These are phyloP conservation scores for Malurus cyaneus DNA, from an alignment of 2,113 vertebrate genomes.

Conservation along the genomic window DNA sequence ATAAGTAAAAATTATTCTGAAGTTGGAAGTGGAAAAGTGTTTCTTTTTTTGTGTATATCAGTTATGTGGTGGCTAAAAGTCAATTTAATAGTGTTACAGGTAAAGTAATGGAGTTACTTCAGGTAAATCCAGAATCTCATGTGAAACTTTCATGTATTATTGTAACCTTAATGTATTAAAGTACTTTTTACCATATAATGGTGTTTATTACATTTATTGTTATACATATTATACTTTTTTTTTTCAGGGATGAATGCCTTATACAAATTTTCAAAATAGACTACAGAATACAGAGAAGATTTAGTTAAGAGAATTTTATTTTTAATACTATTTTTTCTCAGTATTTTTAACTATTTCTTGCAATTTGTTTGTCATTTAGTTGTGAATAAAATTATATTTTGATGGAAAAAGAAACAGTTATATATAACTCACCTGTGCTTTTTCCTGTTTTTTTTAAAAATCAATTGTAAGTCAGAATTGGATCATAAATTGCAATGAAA, in stretches of 20 bases:
- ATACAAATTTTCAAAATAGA: not conserved
- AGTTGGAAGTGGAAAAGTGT: conserved; percentile 34
- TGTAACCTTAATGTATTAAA: conserved; percentile 49
- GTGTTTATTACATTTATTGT: conserved; percentile 25
- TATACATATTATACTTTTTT: too few species aligned
- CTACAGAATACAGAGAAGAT: not conserved
- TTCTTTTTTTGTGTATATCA: conserved; percentile 26
- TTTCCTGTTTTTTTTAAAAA: not conserved
- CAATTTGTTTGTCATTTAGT: not conserved
- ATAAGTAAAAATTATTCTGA: conserved; percentile 37
- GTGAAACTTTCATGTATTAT: conserved; percentile 54
- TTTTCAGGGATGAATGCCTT: not conserved
- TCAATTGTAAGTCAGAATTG: not conserved
- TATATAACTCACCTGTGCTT: not conserved
- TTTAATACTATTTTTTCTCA: not conserved
- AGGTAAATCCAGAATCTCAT: conserved; percentile 43
- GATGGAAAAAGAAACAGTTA: not conserved
- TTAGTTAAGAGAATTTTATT: not conserved
- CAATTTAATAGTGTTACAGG: conserved; percentile 54
- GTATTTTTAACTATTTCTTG: not conserved
- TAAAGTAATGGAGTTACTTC: conserved; percentile 60
- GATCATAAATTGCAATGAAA: not conserved
- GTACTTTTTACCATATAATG: conserved; percentile 52
- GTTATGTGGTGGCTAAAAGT: conserved; percentile 45
- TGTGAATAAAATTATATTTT: not conserved